Conservation (phyloP, 2,113 vertebrate species). For the Paraplagusia blochii region DNA sequence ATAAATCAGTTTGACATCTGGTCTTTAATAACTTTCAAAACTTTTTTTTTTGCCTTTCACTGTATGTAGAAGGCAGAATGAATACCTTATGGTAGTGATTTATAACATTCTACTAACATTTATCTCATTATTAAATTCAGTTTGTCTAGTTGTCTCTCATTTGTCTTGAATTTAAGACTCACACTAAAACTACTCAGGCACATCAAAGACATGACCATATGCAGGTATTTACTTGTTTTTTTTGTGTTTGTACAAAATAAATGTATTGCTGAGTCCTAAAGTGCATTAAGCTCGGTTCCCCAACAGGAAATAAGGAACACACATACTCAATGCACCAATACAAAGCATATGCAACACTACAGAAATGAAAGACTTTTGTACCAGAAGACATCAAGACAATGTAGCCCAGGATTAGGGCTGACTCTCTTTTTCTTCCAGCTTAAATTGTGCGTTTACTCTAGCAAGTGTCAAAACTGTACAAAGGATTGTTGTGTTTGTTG, state of each 20-base stretch:
- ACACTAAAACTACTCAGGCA: not conserved
- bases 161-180: not conserved
- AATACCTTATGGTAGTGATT: not conserved
- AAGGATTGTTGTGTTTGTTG: too few species aligned
- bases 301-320: too few species aligned
- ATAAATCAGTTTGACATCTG: conserved; percentile 41
- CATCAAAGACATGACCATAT: too few species aligned
- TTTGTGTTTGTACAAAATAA: too few species aligned
- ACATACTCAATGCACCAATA: too few species aligned
- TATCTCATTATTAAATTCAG: not conserved
- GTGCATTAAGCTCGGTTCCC: too few species aligned
- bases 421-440: not conserved
- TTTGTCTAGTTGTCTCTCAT: not conserved
- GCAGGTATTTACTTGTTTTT: too few species aligned
- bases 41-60: conserved; percentile 5
- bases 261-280: too few species aligned
- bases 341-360: not conserved
- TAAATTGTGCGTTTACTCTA: not conserved
- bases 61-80: not conserved
- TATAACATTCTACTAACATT: not conserved
- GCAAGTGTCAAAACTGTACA: too few species aligned
- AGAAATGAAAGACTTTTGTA: not conserved
- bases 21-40: conserved; percentile 36
- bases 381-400: too few species aligned
- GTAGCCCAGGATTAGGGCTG: not conserved